These are phyloP conservation scores for Ellobius talpinus DNA, from an alignment of 2,113 vertebrate genomes.

Conservation along the genomic window DNA sequence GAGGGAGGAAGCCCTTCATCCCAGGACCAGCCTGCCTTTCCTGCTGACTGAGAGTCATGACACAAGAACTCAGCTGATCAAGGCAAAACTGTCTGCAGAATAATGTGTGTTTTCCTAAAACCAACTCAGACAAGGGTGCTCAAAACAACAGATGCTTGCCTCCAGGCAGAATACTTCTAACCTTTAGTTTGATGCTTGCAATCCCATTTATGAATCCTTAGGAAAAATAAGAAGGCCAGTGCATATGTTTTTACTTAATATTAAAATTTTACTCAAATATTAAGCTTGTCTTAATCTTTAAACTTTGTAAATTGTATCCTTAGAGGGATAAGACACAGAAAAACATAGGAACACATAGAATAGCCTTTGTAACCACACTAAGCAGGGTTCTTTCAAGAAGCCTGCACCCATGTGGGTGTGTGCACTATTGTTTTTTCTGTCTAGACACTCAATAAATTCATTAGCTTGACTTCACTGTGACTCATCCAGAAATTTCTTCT, in stretches of 20 bases:
- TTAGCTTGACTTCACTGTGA: neutral
- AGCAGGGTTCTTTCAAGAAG: neutral
- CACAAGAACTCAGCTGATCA: neutral
- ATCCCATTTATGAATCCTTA: neutral
- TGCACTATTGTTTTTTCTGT: neutral
- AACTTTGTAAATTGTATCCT: too few relatives aligned
- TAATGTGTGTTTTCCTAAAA: neutral
- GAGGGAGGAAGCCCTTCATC: neutral
- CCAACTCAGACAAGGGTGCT: neutral
- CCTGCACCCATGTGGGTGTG: neutral
- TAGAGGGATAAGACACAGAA: neutral
- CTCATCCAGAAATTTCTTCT: neutral
- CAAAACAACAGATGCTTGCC: neutral
- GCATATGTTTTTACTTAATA: neutral
- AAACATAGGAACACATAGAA: neutral
- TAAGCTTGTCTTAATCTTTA: neutral
- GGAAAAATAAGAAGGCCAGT: neutral
- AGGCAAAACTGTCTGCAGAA: neutral
- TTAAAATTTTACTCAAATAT: neutral
- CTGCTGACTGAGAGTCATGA: neutral
- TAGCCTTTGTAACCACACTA: neutral
- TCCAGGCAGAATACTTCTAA: neutral
- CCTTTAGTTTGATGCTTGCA: neutral
- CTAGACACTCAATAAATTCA: neutral
- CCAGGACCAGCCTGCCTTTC: neutral